Base-by-base conservation (phyloP, 2,888 invertebrate species). In the Oegoconia quadripuncta region DNA sequence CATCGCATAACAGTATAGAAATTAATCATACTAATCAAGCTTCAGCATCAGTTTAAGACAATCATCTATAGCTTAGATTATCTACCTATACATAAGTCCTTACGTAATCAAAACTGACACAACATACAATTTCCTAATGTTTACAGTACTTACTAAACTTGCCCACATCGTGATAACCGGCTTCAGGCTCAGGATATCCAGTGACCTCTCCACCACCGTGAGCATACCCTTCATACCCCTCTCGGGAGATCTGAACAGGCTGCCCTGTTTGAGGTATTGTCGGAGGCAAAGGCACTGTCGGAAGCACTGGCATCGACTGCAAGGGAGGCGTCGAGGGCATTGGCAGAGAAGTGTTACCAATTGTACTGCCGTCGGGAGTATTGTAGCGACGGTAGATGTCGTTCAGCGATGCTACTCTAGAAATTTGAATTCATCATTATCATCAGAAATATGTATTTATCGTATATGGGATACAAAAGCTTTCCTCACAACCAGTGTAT, bases 361-460 rank as follows among this genome's bases (percentile, higher is more conserved):
- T 31, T 9, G 22, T 14, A 9, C 57, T 42, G 12, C 48, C 57
- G 7, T 56, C 48, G 7, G 61, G 59, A 20, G 78, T 57, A 27
- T 90, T 88, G 54, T 91, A 91, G 55, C 92, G 91, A 5, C 89
- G 88, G 64, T 93, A 91, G 20, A 93, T 88, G 47, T 93, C 93
- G 49, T 93, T 92, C 11, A 93, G 67, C 0, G 92, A 91, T 9
- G 93, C 90, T 16, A 92, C 91, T 59, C 93, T 93, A 59, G n/a
- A 45, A 51, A 59, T 60, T 34, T 20, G 18, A 27, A 29, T 14
- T n/a, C 13, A 39, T 17, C 25, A 6, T 30, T 13, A 8, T 16
- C 7, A 3, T 18, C 8, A 18, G 18, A 18, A 18, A 18, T 18
- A n/a, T n/a, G n/a, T n/a, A n/a, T n/a, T n/a, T n/a, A n/a, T n/a